Percentiles rank a stretch among this genome's conserved stretches.
These are phyloP conservation scores for Syrrhaptes paradoxus DNA, from an alignment of 2,113 vertebrate genomes.

Conservation along the genomic window DNA sequence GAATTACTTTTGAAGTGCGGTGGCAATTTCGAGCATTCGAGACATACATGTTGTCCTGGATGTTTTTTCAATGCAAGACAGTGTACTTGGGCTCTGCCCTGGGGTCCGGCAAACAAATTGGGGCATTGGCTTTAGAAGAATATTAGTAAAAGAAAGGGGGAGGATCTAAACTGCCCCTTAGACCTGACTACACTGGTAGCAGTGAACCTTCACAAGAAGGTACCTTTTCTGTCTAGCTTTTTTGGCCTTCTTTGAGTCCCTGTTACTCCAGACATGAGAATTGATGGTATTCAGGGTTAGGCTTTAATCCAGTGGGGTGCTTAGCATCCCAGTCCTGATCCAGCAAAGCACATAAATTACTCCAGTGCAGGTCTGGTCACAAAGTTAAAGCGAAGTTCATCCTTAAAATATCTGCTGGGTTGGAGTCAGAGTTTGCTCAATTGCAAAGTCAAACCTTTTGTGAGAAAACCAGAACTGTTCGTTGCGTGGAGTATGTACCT, in stretches of 20 bases:
- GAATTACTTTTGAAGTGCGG: not conserved
- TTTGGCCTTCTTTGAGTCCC: not conserved
- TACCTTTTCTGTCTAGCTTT: not conserved
- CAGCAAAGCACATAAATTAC: not conserved
- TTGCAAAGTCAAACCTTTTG: not conserved
- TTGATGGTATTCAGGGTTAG: not conserved
- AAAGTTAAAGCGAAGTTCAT: not conserved
- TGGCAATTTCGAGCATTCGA: not conserved
- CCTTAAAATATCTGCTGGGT: not conserved
- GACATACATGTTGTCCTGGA: accelerated
- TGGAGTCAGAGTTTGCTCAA: not conserved
- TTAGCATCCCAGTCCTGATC: not conserved
- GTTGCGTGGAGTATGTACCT: not conserved
- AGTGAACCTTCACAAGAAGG: not conserved
- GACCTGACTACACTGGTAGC: not conserved
- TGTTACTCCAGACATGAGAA: not conserved
- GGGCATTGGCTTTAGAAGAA: not conserved
- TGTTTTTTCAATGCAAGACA: not conserved
- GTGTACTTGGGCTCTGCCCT: accelerated
- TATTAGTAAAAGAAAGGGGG: not conserved
- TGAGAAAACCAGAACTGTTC: not conserved
- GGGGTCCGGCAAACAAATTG: not conserved
- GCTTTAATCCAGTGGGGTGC: not conserved
- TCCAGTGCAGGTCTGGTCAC: not conserved
- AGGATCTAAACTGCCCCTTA: too few species aligned